phyloP scores from a whole-genome alignment of 2,113 vertebrate species.

The Centropus bengalensis region DNA sequence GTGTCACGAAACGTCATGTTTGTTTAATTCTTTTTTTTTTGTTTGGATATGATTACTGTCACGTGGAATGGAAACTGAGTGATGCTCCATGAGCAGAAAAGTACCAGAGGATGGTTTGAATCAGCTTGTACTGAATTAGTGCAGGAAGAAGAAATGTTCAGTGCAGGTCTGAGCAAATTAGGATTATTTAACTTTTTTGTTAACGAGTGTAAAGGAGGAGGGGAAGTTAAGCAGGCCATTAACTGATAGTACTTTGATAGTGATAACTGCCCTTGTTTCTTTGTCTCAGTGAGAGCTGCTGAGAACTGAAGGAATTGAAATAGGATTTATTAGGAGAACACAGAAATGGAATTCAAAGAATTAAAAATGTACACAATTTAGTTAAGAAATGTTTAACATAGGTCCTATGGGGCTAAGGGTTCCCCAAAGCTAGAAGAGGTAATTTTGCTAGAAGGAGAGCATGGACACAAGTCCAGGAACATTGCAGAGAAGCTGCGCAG shows the following conservation, averaged over 20 bases:
- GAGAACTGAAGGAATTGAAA: background rate
- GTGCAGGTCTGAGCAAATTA: background rate
- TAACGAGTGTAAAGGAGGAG: background rate
- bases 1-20: slow-evolving; percentile 49
- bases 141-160: background rate
- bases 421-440: background rate
- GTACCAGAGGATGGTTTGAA: background rate
- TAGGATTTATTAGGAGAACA: background rate
- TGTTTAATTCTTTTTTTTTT: slow-evolving; percentile 52
- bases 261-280: background rate
- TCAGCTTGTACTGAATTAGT: background rate
- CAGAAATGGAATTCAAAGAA: background rate
- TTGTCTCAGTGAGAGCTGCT: background rate
- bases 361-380: background rate
- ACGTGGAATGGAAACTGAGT: slow-evolving; percentile 45
- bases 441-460: background rate
- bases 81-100: slow-evolving; percentile 14
- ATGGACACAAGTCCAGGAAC: background rate
- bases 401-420: background rate
- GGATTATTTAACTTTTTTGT: background rate
- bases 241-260: background rate
- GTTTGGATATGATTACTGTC: slow-evolving; percentile 68
- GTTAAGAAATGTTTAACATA: background rate
- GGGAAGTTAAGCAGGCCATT: background rate
- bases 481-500: background rate